Percentiles rank a stretch among this genome's conserved stretches.
phyloP scores from a whole-genome alignment of 2,113 vertebrate species.

The Protobothrops flavoviridis region DNA sequence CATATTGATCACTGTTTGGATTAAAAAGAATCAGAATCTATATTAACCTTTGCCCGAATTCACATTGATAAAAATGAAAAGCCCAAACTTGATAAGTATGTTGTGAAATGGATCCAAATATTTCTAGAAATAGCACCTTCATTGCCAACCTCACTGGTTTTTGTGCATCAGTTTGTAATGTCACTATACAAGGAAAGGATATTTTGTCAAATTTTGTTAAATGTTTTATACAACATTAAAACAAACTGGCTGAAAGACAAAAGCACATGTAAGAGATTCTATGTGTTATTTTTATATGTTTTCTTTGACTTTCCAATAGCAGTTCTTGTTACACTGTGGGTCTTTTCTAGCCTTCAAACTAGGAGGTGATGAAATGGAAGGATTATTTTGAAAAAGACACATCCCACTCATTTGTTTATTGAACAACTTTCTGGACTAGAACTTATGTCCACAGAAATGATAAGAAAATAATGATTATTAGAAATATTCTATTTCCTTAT shows the following conservation, averaged over 20 bases:
- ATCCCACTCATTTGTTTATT: background rate
- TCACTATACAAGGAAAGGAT: background rate
- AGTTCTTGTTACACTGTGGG: background rate
- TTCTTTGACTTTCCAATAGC: background rate
- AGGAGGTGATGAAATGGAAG: background rate
- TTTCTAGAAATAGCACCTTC: background rate
- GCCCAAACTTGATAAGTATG: background rate
- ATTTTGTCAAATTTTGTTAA: background rate
- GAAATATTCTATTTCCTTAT: background rate
- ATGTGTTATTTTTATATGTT: background rate
- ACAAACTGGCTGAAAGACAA: background rate
- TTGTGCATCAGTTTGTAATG: background rate
- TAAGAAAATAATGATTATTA: conserved; percentile 20
- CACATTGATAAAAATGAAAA: background rate
- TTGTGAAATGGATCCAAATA: background rate
- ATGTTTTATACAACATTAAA: background rate
- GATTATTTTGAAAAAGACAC: background rate
- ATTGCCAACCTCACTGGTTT: background rate
- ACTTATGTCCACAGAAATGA: background rate
- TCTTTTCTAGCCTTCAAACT: background rate
- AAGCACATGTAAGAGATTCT: background rate
- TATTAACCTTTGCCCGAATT: background rate
- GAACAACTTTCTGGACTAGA: background rate
- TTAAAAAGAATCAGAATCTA: background rate
- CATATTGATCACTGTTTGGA: background rate